Percentiles rank a stretch among this genome's conserved stretches.
These are phyloP conservation scores for Anisognathus igniventris DNA, from an alignment of 2,797 vertebrate species.

Conservation along the genomic window DNA sequence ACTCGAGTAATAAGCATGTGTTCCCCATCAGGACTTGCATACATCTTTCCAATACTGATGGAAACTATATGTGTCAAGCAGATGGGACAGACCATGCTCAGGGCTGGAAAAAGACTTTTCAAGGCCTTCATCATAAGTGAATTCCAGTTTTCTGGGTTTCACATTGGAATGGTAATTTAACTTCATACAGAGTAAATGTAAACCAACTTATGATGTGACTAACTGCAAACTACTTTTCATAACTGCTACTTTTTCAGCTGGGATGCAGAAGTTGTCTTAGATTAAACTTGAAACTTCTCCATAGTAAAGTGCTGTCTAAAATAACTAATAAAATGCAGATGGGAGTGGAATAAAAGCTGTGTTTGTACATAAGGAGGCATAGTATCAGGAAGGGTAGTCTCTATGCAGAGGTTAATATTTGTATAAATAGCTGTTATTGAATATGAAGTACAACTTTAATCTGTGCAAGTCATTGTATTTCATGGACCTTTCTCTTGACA, in stretches of 20 bases:
- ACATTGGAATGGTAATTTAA: background rate
- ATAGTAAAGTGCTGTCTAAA: slow-evolving; percentile 18
- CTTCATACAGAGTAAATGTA: slow-evolving; percentile 9
- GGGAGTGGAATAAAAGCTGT: background rate
- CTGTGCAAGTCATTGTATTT: background rate
- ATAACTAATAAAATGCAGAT: slow-evolving; percentile 23
- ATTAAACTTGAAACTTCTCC: slow-evolving; percentile 31
- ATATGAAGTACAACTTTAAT: background rate
- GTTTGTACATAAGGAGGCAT: background rate
- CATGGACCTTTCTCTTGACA: background rate
- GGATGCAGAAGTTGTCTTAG: slow-evolving; percentile 38
- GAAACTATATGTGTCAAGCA: background rate
- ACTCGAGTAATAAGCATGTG: background rate
- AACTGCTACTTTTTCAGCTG: slow-evolving; percentile 60
- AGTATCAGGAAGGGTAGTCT: background rate
- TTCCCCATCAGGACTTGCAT: background rate
- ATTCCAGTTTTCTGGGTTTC: background rate
- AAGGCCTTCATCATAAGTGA: background rate
- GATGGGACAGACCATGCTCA: background rate
- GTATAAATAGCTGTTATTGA: background rate
- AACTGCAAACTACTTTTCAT: slow-evolving; percentile 62
- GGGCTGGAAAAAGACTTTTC: background rate
- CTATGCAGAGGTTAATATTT: background rate
- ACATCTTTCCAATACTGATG: background rate
- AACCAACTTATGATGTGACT: slow-evolving; percentile 44